Evolutionary conservation across 2,888 invertebrate genomes (phyloP), one percentile per base, ranked within the genome.

Genomic region (Reticulitermes lucifugus): DNA sequence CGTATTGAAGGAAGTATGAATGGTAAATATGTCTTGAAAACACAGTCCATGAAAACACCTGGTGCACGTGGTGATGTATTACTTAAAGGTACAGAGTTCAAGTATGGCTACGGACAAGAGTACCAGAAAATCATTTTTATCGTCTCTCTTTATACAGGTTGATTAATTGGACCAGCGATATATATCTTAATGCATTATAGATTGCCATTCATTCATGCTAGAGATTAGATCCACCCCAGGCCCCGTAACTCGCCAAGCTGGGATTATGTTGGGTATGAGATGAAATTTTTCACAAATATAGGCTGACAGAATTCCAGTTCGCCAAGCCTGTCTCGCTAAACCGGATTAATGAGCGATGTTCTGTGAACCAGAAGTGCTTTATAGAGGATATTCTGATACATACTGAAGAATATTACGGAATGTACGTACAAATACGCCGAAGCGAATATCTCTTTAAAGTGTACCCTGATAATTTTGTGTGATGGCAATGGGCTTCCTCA

Each of bases 171-270:
- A 73, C 29, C 73, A 6, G 73, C 73, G 73, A 73, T 73, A 73
- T 73, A 25, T 73, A 25, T 73, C 73, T 73, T 73, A 73, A 73
- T 73, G 73, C 73, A 73, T 73, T 73, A 73, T 73, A 73, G 73
- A 73, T 25, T 73, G 35, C 41, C 25, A 73, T 73, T 73, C 73
- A 73, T 73, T 73, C 73, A 18, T 3, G 41, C 6, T 73, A 18
- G 73, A 73, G 73, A 73, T 73, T 73, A 73, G 41, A 73, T 73
- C 21, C 73, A 22, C 41, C 41, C 41, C 18, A 12, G 73, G 35
- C 10, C 73, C 41, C 22, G 41, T 41, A 73, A 4, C 73, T 41
- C 73, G 41, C 25, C 25, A 9, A 73, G 41, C 18, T 41, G 73
- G 73, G 73, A 73, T 73, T 73, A 73, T 73, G 18, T 73, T 71